phyloP scores from a whole-genome alignment of 1,140 invertebrate genomes.

The Camponotus floridanus region DNA sequence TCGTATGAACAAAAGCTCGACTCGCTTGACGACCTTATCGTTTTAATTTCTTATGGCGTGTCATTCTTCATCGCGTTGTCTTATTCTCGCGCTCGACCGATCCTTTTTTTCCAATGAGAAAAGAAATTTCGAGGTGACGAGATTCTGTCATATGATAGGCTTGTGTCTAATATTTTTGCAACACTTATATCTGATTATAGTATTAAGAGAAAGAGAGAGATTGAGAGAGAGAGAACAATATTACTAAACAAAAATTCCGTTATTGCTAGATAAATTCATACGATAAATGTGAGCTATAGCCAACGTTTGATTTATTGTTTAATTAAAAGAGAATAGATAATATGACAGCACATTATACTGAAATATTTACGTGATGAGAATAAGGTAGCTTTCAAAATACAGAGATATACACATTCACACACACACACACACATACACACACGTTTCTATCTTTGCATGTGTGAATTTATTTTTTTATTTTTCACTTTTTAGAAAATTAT shows the following conservation, averaged over 20 bases:
- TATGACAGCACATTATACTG: too few relatives aligned
- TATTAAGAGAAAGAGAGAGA: neutral
- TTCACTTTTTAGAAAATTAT: neutral
- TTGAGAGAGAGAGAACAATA: neutral
- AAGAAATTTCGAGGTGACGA: neutral
- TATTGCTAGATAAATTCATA: neutral
- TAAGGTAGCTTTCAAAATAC: neutral
- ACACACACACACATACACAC: too few relatives aligned
- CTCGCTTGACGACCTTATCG: slow-evolving; percentile 69
- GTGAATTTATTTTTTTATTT: neutral
- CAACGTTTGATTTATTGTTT: neutral
- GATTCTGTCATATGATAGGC: neutral
- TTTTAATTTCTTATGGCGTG: slow-evolving; percentile 58
- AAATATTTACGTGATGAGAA: too few relatives aligned
- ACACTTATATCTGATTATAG: neutral
- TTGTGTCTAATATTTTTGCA: neutral
- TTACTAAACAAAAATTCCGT: neutral
- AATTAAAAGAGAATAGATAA: neutral
- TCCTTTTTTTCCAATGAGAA: slow-evolving; percentile 6
- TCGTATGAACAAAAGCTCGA: slow-evolving; percentile 64
- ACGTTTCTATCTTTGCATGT: neutral
- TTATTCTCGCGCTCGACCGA: slow-evolving; percentile 7
- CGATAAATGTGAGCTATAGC: neutral
- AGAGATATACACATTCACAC: too few relatives aligned
- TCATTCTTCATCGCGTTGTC: slow-evolving; percentile 48